Evolutionary conservation across 2,888 invertebrate genomes (phyloP).

Genomic region (Odontothrips loti): DNA sequence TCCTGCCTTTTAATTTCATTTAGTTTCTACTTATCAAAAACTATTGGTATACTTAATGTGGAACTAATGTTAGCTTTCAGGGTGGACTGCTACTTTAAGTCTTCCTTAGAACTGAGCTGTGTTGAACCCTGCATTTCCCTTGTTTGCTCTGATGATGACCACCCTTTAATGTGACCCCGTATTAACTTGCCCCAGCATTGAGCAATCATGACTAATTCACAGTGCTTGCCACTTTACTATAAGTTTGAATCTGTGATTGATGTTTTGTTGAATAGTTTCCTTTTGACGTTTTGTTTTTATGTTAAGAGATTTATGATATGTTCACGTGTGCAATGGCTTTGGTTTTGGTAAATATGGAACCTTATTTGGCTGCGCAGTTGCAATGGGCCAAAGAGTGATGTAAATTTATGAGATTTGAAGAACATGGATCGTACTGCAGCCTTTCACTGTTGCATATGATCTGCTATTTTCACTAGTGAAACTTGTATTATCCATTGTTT

Average conservation of each 20-base stretch:
- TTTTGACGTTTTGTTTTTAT: slow-evolving; percentile 18
- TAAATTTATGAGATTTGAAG: too few relatives aligned
- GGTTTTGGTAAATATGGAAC: too few relatives aligned
- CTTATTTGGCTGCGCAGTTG: too few relatives aligned
- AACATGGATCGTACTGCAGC: too few relatives aligned
- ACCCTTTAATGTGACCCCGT: background rate
- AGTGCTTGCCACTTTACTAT: background rate
- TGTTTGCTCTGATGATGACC: background rate
- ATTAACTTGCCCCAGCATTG: background rate
- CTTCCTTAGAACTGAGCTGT: background rate
- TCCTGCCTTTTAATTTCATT: background rate
- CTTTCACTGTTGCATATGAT: too few relatives aligned
- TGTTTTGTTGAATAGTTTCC: slow-evolving; percentile 5
- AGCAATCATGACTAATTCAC: slow-evolving; percentile 15
- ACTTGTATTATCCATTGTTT: too few relatives aligned
- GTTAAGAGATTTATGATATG: background rate
- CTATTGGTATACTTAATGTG: background rate
- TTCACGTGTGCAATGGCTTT: too few relatives aligned
- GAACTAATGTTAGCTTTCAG: background rate
- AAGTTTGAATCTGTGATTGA: slow-evolving; percentile 23
- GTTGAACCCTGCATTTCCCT: background rate
- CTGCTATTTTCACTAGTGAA: too few relatives aligned
- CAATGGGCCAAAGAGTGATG: too few relatives aligned
- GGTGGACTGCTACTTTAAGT: background rate
- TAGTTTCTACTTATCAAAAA: background rate